phyloP scores from a whole-genome alignment of 2,888 invertebrate species.

The Rosalia funebris region DNA sequence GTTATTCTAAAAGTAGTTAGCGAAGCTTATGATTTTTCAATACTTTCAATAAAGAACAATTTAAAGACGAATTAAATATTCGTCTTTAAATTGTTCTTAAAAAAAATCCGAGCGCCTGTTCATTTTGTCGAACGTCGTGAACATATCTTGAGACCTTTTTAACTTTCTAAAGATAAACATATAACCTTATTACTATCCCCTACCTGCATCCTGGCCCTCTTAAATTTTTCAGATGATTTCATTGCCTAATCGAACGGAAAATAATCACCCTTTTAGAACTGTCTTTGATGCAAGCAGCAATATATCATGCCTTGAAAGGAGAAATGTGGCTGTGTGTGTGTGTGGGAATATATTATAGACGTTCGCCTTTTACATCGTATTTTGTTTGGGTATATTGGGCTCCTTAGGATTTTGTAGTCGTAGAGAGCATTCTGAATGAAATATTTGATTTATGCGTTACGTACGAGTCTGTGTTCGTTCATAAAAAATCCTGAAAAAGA shows the following conservation, averaged over 20 bases:
- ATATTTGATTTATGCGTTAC: not conserved
- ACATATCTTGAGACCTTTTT: too few species aligned
- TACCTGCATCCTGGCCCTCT: not conserved
- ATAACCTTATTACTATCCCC: not conserved
- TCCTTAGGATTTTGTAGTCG: not conserved
- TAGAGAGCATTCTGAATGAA: not conserved
- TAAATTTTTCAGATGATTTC: not conserved
- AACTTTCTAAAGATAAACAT: not conserved
- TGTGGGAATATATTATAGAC: not conserved
- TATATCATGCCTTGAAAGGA: not conserved
- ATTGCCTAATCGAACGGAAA: conserved; percentile 1
- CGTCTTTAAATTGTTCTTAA: too few species aligned
- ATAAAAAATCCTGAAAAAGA: too few species aligned
- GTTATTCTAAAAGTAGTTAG: too few species aligned
- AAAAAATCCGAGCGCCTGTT: too few species aligned
- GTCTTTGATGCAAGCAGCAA: not conserved
- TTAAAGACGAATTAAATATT: too few species aligned
- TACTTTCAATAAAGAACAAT: too few species aligned
- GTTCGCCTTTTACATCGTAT: not conserved
- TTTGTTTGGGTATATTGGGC: not conserved
- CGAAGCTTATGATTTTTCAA: too few species aligned
- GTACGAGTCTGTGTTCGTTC: not conserved
- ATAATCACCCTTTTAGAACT: not conserved
- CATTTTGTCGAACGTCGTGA: too few species aligned
- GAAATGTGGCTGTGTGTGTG: too few species aligned